Percentiles rank a stretch among this genome's conserved stretches.
Evolutionary conservation across 2,797 vertebrate genomes (phyloP).

Genomic region (Sebastes diaconus): DNA sequence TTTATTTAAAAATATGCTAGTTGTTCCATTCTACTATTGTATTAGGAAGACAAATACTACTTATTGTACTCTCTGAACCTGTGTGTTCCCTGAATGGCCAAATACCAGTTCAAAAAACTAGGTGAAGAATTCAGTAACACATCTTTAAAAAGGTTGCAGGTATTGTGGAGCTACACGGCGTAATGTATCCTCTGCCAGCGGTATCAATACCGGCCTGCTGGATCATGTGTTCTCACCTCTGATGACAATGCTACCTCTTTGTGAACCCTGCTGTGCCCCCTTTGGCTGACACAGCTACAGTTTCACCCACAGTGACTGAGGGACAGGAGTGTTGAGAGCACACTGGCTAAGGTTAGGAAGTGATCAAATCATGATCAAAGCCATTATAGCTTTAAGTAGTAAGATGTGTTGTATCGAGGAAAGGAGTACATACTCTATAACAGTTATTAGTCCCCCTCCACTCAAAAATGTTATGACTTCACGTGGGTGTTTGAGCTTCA

Average conservation of each 20-base stretch:
- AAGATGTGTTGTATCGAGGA: neutral
- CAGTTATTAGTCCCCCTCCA: too few relatives aligned
- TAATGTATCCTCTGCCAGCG: constrained; percentile 31
- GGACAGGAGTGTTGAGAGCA: neutral
- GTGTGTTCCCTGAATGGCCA: neutral
- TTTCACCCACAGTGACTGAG: constrained; percentile 37
- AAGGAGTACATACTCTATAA: neutral
- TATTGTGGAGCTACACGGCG: neutral
- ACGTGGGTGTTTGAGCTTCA: neutral
- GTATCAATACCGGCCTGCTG: constrained; percentile 29
- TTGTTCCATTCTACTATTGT: too few relatives aligned
- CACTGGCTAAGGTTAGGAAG: neutral
- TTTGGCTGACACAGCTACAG: constrained; percentile 20
- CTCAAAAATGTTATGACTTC: neutral
- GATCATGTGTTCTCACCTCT: constrained; percentile 56
- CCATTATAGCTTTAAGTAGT: neutral
- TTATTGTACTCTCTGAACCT: neutral
- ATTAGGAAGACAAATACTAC: neutral
- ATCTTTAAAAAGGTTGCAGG: neutral
- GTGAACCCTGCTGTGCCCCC: constrained; percentile 35
- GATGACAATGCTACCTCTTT: constrained; percentile 35
- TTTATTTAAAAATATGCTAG: too few relatives aligned
- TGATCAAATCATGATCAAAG: neutral
- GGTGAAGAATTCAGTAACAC: neutral
- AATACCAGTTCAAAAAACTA: neutral